Evolutionary conservation across 2,113 vertebrate species (phyloP).

Genomic region (Rhinopomastus cyanomelas): DNA sequence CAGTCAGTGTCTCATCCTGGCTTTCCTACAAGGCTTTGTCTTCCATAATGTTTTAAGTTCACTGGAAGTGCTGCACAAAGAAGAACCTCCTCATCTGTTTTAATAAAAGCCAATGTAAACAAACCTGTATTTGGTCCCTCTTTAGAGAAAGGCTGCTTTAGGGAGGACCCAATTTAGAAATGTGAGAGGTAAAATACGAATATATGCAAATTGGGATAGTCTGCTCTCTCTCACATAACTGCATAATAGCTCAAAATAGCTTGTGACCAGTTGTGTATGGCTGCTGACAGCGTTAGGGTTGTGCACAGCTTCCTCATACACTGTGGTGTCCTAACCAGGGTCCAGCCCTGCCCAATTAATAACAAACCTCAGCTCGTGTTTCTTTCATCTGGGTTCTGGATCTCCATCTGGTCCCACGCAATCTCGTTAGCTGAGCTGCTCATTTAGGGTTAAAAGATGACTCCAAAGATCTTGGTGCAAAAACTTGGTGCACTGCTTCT

Average conservation of each 20-base stretch:
- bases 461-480: neutral
- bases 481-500: neutral
- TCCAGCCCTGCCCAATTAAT: neutral
- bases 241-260: constrained; percentile 20
- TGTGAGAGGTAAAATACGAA: constrained; percentile 17
- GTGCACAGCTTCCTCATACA: neutral
- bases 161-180: constrained; percentile 23
- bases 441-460: neutral
- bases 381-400: neutral
- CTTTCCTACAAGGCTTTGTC: neutral
- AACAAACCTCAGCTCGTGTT: neutral
- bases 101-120: neutral
- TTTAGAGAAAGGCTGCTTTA: neutral
- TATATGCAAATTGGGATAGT: constrained; percentile 28
- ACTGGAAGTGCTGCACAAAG: neutral
- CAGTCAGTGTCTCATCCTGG: neutral
- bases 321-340: neutral
- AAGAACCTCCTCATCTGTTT: neutral
- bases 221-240: constrained; percentile 24
- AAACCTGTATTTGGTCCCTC: neutral
- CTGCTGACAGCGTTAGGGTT: neutral
- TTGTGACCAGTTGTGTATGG: neutral
- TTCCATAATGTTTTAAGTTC: neutral
- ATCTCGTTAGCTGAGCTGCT: neutral
- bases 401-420: neutral